These are phyloP conservation scores for Physocephala rufipes DNA, from an alignment of 2,888 invertebrate species.

Conservation along the genomic window DNA sequence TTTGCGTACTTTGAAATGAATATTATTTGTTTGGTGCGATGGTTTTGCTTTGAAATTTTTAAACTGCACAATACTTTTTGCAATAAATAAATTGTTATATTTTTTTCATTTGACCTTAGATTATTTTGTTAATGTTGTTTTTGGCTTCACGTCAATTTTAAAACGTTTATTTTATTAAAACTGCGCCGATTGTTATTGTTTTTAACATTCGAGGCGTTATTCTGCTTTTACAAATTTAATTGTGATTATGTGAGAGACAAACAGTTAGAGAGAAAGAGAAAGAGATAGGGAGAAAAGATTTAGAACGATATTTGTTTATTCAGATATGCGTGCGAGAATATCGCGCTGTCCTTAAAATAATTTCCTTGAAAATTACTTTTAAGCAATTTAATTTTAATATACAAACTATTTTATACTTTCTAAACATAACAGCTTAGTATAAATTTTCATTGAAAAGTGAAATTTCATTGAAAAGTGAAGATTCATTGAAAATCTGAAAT, in stretches of 20 bases:
- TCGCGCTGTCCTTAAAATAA: conserved; percentile 39
- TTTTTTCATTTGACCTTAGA: conserved; percentile 9
- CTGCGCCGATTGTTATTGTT: conserved; percentile 9
- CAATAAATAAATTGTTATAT: neutral
- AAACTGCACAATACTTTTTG: neutral
- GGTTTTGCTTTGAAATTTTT: neutral
- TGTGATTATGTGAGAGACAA: neutral
- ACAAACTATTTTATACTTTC: too few relatives aligned
- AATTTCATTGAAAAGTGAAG: too few relatives aligned
- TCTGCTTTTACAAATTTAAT: conserved; percentile 11
- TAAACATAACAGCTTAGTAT: too few relatives aligned
- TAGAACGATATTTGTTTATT: neutral
- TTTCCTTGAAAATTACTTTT: conserved; percentile 34
- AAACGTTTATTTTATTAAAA: conserved; percentile 19
- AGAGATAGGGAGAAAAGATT: too few relatives aligned
- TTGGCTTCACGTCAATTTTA: neutral
- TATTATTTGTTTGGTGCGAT: neutral
- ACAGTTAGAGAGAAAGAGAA: neutral
- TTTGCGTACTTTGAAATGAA: neutral
- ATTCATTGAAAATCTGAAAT: too few relatives aligned
- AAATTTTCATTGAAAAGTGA: too few relatives aligned
- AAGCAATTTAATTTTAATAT: too few relatives aligned
- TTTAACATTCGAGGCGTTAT: neutral
- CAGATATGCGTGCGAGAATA: neutral
- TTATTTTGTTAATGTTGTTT: neutral